A percentile compares a stretch with the other conserved stretches of the same genome.
These are phyloP conservation scores for Scortum barcoo DNA, from an alignment of 2,113 vertebrate genomes.

Conservation along the genomic window DNA sequence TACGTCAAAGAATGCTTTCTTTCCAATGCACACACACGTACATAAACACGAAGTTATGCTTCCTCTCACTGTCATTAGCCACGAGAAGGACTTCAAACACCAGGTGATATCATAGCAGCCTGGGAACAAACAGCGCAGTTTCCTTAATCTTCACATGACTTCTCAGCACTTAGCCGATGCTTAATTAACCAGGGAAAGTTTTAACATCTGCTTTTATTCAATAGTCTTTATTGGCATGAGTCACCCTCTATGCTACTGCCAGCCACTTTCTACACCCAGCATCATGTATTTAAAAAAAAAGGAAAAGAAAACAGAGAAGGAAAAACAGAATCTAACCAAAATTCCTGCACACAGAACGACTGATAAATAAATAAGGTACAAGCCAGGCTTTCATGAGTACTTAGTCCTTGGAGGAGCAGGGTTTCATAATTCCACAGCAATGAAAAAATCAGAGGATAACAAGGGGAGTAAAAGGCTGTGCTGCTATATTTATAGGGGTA, in stretches of 20 bases:
- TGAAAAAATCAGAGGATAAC: slow-evolving; percentile 60
- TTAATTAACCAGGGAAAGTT: slow-evolving; percentile 77
- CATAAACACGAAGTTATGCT: slow-evolving; percentile 45
- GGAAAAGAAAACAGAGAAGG: slow-evolving; percentile 12
- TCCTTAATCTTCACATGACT: slow-evolving; percentile 73
- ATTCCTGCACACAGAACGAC: slow-evolving; percentile 37
- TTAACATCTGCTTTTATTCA: slow-evolving; percentile 83
- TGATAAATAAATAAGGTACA: slow-evolving; percentile 54
- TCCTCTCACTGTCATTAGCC: slow-evolving; percentile 62
- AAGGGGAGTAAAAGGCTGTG: slow-evolving; percentile 41
- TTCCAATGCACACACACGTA: slow-evolving; percentile 30
- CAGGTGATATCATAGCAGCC: slow-evolving; percentile 80
- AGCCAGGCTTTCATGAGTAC: slow-evolving; percentile 37
- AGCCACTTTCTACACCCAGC: slow-evolving; percentile 67
- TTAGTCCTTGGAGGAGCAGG: slow-evolving; percentile 45
- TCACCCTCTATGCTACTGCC: slow-evolving; percentile 76
- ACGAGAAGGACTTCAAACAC: slow-evolving; percentile 68
- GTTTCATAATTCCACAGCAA: slow-evolving; percentile 53
- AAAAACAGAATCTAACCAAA: slow-evolving; percentile 46
- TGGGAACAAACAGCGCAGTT: slow-evolving; percentile 69
- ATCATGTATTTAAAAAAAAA: slow-evolving; percentile 29
- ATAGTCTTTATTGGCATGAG: slow-evolving; percentile 79
- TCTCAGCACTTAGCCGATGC: slow-evolving; percentile 67
- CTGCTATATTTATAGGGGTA: slow-evolving; percentile 71
- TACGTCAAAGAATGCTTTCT: slow-evolving; percentile 46